Evolutionary conservation across 92 coral and sea anemone species (phyloP).

Genomic region (Parazoanthus darwini): DNA sequence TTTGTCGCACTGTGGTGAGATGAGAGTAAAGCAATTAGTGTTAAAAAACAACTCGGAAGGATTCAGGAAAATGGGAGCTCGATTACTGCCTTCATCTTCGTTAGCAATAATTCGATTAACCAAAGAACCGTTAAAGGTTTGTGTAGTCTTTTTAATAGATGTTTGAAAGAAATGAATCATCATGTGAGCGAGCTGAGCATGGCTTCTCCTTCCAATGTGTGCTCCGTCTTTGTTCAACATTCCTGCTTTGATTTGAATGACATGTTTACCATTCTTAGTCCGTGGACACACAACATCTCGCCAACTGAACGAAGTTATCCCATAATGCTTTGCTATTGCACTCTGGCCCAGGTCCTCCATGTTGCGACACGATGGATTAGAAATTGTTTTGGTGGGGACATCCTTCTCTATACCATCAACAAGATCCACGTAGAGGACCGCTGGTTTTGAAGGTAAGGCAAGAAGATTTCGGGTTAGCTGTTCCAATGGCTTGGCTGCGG

Average conservation of each 20-base stretch:
- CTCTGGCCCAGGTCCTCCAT: conserved; percentile 78
- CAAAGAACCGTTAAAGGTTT: background rate
- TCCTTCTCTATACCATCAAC: conserved; percentile 37
- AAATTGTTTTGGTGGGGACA: background rate
- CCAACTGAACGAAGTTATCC: conserved; percentile 69
- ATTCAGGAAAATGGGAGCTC: background rate
- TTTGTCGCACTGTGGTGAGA: conserved; percentile 61
- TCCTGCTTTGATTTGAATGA: conserved; percentile 22
- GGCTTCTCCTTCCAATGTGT: conserved; percentile 50
- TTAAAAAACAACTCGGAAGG: conserved; percentile 37
- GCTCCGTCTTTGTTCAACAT: conserved; percentile 52
- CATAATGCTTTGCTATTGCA: conserved; percentile 66
- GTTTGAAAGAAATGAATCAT: conserved; percentile 49
- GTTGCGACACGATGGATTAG: conserved; percentile 53
- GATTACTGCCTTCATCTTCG: background rate
- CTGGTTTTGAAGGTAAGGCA: conserved; percentile 50
- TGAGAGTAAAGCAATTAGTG: conserved; percentile 60
- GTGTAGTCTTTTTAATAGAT: background rate
- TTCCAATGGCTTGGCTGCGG: conserved; percentile 65
- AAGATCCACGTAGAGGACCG: conserved; percentile 51
- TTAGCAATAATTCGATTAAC: background rate
- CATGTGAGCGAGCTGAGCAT: conserved; percentile 46
- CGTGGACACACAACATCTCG: conserved; percentile 80
- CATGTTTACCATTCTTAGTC: background rate
- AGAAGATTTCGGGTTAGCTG: conserved; percentile 57